Evolutionary conservation across 2,888 invertebrate species (phyloP), one percentile per base, ranked within the genome.

Genomic region (Siphonodentalium dalli): DNA sequence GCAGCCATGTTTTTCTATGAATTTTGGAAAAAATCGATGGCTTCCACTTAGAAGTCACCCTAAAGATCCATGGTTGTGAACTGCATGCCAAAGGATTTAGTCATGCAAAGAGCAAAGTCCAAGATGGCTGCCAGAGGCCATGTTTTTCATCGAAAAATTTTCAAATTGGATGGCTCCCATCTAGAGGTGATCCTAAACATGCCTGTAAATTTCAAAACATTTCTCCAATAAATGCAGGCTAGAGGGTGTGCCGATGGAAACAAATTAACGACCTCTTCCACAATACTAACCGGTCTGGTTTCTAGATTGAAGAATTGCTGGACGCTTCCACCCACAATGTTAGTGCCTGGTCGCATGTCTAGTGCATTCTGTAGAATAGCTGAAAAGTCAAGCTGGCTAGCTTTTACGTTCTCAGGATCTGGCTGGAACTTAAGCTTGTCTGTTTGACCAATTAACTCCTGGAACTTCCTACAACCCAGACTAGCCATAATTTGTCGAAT

Each of bases 401-500:
- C 92, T 83, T 98, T 98, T 1, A 87, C 86, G 71, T 88, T 88
- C 9, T 86, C 84, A 27, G 87, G 87, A 61, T 91, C 89, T 3
- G 83, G 82, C 18, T 88, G 86, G 9, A 90, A 88, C 78, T 89
- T 89, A 26, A 80, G 66, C 37, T 71, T 73, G 63, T 80, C 79
- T 23, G 75, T 72, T 5, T 75, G 65, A 7, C 80, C 80, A 68
- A 99, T 88, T 48, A 97, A 84, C 68, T 97, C 94, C 80, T 93
- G 91, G 86, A 93, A 91, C 61, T 87, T 88, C 13, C 89, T 85
- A 35, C 97, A 89, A 4, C 99, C 98, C 60, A 99, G 84, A 46
- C 88, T 88, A 1, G 97, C 92, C 93, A 99, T 94, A 75, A 91
- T 88, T 53, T 87, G 84, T 40, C 99, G 90, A 11, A 94, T 89